phyloP scores from a whole-genome alignment of 23 tunicate species.

The Halocynthia aurantium region DNA sequence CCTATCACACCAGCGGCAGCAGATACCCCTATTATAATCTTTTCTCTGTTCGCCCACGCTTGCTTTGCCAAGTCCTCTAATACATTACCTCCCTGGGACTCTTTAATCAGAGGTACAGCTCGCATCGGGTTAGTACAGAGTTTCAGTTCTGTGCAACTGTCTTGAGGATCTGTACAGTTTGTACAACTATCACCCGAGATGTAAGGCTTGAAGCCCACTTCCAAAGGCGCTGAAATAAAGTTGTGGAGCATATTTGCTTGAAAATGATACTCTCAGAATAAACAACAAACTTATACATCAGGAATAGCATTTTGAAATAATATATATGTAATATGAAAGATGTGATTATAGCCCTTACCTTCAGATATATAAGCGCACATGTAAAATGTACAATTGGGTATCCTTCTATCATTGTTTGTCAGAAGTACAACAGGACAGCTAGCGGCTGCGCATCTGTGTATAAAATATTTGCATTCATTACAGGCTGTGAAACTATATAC shows the following conservation, averaged over 20 bases:
- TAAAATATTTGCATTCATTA: too few relatives aligned
- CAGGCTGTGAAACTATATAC: too few relatives aligned
- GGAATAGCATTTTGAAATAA: not conserved
- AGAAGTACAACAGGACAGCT: slow-evolving; percentile 1
- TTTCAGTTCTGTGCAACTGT: slow-evolving; percentile 8
- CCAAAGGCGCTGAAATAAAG: not conserved
- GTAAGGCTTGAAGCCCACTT: slow-evolving; percentile 6
- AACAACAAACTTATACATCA: not conserved
- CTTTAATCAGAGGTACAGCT: not conserved
- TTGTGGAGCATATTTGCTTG: not conserved
- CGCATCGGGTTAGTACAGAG: slow-evolving; percentile 3
- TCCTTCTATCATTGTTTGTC: not conserved
- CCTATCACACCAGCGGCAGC: slow-evolving; percentile 12
- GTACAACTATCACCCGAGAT: slow-evolving; percentile 3
- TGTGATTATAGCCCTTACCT: not conserved
- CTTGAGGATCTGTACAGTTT: slow-evolving; percentile 1
- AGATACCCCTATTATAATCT: slow-evolving; percentile 3
- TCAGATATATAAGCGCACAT: slow-evolving; percentile 7
- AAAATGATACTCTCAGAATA: not conserved
- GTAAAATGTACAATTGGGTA: slow-evolving; percentile 5
- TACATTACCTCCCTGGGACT: not conserved
- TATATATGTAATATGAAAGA: not conserved
- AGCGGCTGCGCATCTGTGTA: slow-evolving; percentile 14
- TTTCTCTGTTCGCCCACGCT: not conserved
- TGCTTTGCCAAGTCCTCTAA: slow-evolving; percentile 4